Evolutionary conservation across 2,888 invertebrate genomes (phyloP).

Genomic region (Leucophenga maculata): DNA sequence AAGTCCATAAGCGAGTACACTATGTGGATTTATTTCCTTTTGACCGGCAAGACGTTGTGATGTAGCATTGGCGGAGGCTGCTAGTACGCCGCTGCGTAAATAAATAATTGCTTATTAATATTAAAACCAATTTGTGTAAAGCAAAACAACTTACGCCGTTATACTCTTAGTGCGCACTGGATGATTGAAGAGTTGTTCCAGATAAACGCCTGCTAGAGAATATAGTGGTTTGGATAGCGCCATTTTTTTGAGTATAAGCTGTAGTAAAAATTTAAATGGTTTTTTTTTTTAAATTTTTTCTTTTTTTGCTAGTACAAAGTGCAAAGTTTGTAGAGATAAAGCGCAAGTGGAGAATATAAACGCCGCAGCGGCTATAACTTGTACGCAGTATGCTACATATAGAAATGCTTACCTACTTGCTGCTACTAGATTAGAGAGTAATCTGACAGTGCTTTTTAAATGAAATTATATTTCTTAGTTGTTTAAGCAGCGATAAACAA

Average conservation of each 20-base stretch:
- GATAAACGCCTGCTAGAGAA: slow-evolving; percentile 80
- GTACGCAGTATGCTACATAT: too few species aligned
- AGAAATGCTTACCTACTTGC: too few species aligned
- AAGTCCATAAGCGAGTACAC: slow-evolving; percentile 81
- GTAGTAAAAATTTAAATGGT: slow-evolving; percentile 2
- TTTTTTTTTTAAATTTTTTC: not conserved
- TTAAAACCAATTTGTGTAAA: not conserved
- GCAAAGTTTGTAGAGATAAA: slow-evolving; percentile 51
- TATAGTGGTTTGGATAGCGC: slow-evolving; percentile 78
- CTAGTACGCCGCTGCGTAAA: slow-evolving; percentile 79
- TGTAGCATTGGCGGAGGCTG: slow-evolving; percentile 81
- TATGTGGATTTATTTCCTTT: slow-evolving; percentile 77
- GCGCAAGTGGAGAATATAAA: too few species aligned
- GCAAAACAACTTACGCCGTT: slow-evolving; percentile 78
- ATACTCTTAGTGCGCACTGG: slow-evolving; percentile 86
- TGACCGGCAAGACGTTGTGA: slow-evolving; percentile 82
- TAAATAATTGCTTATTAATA: not conserved
- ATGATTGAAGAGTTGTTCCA: slow-evolving; percentile 82
- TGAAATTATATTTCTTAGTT: too few species aligned
- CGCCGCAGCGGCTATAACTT: too few species aligned
- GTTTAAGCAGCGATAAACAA: too few species aligned
- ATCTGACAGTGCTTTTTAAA: too few species aligned
- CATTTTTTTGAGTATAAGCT: slow-evolving; percentile 49
- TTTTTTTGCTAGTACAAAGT: slow-evolving; percentile 50
- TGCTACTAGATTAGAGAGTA: too few species aligned